Evolutionary conservation across 2,888 invertebrate species (phyloP), one percentile per base, ranked within the genome.

Genomic region (Pimpla rufipes): DNA sequence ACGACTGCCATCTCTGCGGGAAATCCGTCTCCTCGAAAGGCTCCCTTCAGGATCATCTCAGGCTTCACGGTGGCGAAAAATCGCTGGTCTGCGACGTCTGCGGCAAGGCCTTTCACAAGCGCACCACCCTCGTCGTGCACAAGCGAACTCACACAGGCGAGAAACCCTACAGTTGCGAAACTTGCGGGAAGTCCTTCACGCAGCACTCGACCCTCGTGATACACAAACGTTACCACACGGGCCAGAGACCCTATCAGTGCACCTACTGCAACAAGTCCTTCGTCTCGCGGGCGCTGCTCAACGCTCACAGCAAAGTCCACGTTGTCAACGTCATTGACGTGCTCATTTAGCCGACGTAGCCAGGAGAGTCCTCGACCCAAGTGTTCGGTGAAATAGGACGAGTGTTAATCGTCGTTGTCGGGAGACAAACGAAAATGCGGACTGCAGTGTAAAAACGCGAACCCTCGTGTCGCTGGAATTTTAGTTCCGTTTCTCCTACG

Each of bases 161-260:
- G 78, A 93, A 93, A 67, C 94, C 94, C 0, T 94, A 93, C 82
- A 90, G 86, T 3, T 94, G 94, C 83, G 93, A 93, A 7, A 90
- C 90, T 0, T 94, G 94, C 82, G 92, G 91, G 2, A 94, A 94
- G 85, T 90, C 91, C 10, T 94, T 94, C 84, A 92, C 93, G 0
- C 94, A 94, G 80, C 90, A 90, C 23, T 93, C 93, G 5, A 93
- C 93, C 0, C 88, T 94, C 7, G 93, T 94, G 23, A 93, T 94
- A 81, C 94, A 94, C 86, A 91, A 92, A 75, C 90, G 94, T 45
- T 93, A 93, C 79, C 94, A 94, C 86, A 94, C 93, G 0, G 94
- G 94, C 0, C 92, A 94, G 59, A 89, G 93, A 79, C 94, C 94
- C 0, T 94, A 93, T 85, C 88, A 90, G 50, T 94, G 94, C 84